Percentiles rank a stretch among this genome's conserved stretches.
Conservation (phyloP, 2,797 vertebrate genomes). For the Silurus lanzhouensis region DNA sequence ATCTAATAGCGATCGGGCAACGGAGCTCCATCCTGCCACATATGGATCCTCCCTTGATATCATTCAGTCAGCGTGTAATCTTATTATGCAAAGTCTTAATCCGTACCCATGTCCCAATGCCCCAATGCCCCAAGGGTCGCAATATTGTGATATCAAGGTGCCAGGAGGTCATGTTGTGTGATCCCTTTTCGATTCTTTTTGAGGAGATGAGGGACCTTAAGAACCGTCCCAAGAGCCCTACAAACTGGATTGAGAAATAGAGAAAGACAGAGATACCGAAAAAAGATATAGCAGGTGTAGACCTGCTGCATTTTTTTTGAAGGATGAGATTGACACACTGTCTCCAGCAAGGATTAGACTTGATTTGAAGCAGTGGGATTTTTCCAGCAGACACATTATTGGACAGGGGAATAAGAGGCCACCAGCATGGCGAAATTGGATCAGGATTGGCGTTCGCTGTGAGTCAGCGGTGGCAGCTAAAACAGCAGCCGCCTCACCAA, state of each 20-base stretch:
- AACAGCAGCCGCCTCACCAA: slow-evolving; percentile 87
- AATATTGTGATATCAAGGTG: slow-evolving; percentile 94
- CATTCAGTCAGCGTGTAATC: slow-evolving; percentile 93
- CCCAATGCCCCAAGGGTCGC: slow-evolving; percentile 79
- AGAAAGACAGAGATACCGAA: slow-evolving; percentile 4
- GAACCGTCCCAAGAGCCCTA: slow-evolving; percentile 83
- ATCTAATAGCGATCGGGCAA: slow-evolving; percentile 49
- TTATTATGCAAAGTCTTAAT: slow-evolving; percentile 97
- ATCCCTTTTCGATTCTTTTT: slow-evolving; percentile 88
- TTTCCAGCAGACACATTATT: slow-evolving; percentile 93
- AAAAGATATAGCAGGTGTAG: slow-evolving; percentile 59
- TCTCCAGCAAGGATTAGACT: slow-evolving; percentile 91
- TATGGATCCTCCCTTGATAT: slow-evolving; percentile 93
- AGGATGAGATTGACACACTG: slow-evolving; percentile 88
- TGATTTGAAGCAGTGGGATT: slow-evolving; percentile 93
- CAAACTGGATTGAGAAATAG: slow-evolving; percentile 23
- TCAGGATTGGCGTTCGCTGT: slow-evolving; percentile 85
- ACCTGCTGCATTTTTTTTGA: slow-evolving; percentile 74
- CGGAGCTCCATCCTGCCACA: slow-evolving; percentile 79
- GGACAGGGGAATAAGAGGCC: slow-evolving; percentile 91
- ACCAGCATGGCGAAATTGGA: slow-evolving; percentile 87
- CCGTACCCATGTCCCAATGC: slow-evolving; percentile 88
- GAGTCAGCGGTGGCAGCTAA: slow-evolving; percentile 80
- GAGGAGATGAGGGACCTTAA: slow-evolving; percentile 87
- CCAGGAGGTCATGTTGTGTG: slow-evolving; percentile 90